These are phyloP conservation scores for Halictus ligatus DNA, from an alignment of 2,888 invertebrate species.

Conservation along the genomic window DNA sequence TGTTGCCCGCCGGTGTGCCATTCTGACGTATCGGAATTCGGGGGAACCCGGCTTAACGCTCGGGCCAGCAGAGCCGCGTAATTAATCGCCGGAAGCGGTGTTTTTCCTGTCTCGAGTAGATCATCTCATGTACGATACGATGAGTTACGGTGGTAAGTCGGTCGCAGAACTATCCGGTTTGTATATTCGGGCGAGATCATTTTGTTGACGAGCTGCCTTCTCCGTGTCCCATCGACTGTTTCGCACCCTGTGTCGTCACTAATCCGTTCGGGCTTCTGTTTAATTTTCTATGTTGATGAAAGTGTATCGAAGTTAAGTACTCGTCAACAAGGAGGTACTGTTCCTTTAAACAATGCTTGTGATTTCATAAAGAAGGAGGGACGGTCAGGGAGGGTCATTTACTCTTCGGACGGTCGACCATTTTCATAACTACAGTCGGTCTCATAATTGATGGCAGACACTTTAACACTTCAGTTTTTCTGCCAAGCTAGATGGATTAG, in stretches of 20 bases:
- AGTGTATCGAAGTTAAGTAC: neutral
- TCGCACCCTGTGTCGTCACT: neutral
- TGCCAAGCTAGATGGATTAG: too few relatives aligned
- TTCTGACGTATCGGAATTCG: slow-evolving; percentile 44
- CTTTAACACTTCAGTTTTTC: too few relatives aligned
- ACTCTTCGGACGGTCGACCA: too few relatives aligned
- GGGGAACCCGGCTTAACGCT: slow-evolving; percentile 34
- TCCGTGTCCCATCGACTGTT: neutral
- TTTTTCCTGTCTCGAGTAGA: slow-evolving; percentile 19
- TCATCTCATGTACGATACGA: neutral
- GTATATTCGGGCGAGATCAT: neutral
- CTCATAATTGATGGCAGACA: too few relatives aligned
- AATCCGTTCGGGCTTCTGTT: neutral
- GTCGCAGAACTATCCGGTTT: neutral
- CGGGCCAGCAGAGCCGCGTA: slow-evolving; percentile 16
- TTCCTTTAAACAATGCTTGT: too few relatives aligned
- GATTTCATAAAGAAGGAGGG: too few relatives aligned
- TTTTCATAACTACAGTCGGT: too few relatives aligned
- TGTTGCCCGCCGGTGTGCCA: slow-evolving; percentile 45
- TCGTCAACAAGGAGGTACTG: neutral
- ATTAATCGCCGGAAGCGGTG: slow-evolving; percentile 39
- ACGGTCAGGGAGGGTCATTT: too few relatives aligned
- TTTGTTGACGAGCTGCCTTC: neutral
- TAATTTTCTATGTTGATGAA: neutral
- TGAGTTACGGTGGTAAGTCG: neutral